Percentiles rank a stretch among this genome's conserved stretches.
Conservation (phyloP, 2,797 vertebrate genomes). For the Hybognathus amarus region DNA sequence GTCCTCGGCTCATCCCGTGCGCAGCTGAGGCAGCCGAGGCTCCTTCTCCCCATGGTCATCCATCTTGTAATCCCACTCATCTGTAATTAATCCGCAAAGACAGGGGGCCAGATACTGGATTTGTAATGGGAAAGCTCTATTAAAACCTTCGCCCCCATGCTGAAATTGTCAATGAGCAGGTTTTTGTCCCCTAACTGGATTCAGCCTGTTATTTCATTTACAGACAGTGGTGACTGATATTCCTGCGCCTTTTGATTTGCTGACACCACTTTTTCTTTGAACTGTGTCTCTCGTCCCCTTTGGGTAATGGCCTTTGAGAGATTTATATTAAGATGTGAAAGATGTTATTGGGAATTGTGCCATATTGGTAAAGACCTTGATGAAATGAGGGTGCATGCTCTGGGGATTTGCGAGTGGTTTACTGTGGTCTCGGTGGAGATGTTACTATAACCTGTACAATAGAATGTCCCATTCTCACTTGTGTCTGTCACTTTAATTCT, state of each 20-base stretch:
- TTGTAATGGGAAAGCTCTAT: constrained; percentile 87
- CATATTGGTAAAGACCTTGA: constrained; percentile 51
- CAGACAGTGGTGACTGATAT: constrained; percentile 80
- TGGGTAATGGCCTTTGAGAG: constrained; percentile 47
- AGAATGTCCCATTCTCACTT: background rate
- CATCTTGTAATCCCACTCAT: constrained; percentile 91
- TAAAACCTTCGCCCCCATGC: constrained; percentile 82
- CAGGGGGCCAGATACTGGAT: constrained; percentile 88
- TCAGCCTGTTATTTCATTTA: constrained; percentile 88
- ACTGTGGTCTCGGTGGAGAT: background rate
- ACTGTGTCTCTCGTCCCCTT: constrained; percentile 55
- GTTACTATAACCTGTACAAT: constrained; percentile 6
- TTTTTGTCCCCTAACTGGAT: constrained; percentile 86
- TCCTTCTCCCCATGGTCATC: constrained; percentile 53
- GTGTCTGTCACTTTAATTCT: constrained; percentile 6
- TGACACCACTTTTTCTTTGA: constrained; percentile 76
- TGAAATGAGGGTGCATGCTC: constrained; percentile 41
- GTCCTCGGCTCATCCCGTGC: constrained; percentile 28
- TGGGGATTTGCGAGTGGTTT: constrained; percentile 23
- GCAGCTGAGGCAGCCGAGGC: constrained; percentile 49
- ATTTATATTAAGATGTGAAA: constrained; percentile 47
- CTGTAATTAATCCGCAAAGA: constrained; percentile 89
- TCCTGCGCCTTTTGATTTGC: constrained; percentile 73
- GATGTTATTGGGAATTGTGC: constrained; percentile 41
- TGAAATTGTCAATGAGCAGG: constrained; percentile 85